Conservation (phyloP, 1,140 invertebrate genomes). For the Onthophagus taurus region DNA sequence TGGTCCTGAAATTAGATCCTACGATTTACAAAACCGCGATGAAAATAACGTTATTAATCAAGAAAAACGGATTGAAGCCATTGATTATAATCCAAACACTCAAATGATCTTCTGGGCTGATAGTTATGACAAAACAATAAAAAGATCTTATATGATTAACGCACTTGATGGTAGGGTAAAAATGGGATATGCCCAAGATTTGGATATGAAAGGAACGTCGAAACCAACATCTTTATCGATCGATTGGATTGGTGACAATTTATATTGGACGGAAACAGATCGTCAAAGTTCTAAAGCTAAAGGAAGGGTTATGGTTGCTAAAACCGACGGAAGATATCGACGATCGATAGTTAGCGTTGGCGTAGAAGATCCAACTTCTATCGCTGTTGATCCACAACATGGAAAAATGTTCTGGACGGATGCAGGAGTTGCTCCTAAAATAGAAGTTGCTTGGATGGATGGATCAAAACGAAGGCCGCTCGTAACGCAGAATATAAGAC, state of each 20-base stretch:
- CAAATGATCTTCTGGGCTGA: conserved; percentile 93
- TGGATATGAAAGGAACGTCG: conserved; percentile 66
- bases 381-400: conserved; percentile 78
- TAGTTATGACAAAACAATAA: conserved; percentile 79
- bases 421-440: conserved; percentile 70
- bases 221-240: conserved; percentile 79
- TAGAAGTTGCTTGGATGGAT: conserved; percentile 93
- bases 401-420: conserved; percentile 88
- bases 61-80: conserved; percentile 75
- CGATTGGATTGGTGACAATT: conserved; percentile 86
- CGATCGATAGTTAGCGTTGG: conserved; percentile 60
- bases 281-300: conserved; percentile 57
- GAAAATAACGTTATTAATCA: conserved; percentile 67
- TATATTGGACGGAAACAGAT: conserved; percentile 91
- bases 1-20: conserved; percentile 77
- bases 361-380: conserved; percentile 72
- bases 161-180: conserved; percentile 64
- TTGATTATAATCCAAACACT: conserved; percentile 75
- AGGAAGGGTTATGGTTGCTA: conserved; percentile 76
- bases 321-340: conserved; percentile 82
- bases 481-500: conserved; percentile 67
- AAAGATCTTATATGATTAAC: conserved; percentile 81
- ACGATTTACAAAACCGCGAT: conserved; percentile 53
- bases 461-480: conserved; percentile 74
- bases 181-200: conserved; percentile 78